Evolutionary conservation across 2,113 vertebrate species (phyloP).

Genomic region (Electrona antarctica): DNA sequence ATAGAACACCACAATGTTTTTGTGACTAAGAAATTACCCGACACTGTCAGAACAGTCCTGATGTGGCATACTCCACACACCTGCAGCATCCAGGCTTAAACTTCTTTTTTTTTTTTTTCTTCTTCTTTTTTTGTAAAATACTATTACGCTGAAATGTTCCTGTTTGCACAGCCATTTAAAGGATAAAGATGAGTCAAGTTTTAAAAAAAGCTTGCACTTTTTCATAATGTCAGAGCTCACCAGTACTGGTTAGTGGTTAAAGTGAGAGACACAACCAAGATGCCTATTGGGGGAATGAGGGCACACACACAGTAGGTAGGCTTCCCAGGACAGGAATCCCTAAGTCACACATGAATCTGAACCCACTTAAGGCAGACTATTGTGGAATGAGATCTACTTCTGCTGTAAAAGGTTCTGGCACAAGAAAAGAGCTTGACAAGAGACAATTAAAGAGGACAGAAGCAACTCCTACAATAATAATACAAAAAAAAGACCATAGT

Average conservation of each 20-base stretch:
- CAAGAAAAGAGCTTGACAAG: slow-evolving; percentile 35
- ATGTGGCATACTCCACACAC: slow-evolving; percentile 33
- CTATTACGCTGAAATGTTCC: slow-evolving; percentile 42
- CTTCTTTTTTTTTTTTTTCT: background rate
- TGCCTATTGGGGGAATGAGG: slow-evolving; percentile 27
- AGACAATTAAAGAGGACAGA: slow-evolving; percentile 38
- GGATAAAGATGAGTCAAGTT: slow-evolving; percentile 27
- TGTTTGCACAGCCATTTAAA: slow-evolving; percentile 42
- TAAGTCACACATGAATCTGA: slow-evolving; percentile 55
- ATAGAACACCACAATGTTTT: slow-evolving; percentile 1
- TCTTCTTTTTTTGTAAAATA: slow-evolving; percentile 24
- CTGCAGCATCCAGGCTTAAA: background rate
- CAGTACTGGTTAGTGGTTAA: slow-evolving; percentile 73
- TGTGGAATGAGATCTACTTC: slow-evolving; percentile 73
- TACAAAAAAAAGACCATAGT: slow-evolving; percentile 7
- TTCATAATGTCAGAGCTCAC: slow-evolving; percentile 45
- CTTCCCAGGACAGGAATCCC: slow-evolving; percentile 60
- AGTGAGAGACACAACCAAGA: slow-evolving; percentile 45
- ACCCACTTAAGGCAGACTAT: slow-evolving; percentile 76
- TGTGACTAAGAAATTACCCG: background rate
- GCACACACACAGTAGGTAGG: slow-evolving; percentile 46
- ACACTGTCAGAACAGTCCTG: slow-evolving; percentile 20
- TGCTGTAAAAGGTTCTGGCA: slow-evolving; percentile 60
- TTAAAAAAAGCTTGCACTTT: slow-evolving; percentile 36
- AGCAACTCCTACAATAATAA: slow-evolving; percentile 25